Conservation (phyloP, 2,113 vertebrate genomes). For the Accipiter virgatus region DNA sequence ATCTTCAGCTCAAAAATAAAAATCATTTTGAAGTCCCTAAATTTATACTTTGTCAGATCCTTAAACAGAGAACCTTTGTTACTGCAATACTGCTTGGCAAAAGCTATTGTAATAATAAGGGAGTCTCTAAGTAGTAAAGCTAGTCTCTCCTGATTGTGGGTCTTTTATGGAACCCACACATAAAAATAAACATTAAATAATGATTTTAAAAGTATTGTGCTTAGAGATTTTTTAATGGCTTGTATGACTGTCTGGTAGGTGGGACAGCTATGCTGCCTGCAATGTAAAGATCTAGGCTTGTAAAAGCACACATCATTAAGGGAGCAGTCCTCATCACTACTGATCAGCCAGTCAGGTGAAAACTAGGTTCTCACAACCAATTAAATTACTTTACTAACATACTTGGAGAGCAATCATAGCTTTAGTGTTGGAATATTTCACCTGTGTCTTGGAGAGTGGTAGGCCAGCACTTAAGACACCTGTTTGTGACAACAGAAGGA, state of each 20-base stretch:
- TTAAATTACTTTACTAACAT: neutral
- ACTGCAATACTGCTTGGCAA: neutral
- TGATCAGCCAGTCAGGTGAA: neutral
- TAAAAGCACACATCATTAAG: neutral
- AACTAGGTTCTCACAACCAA: neutral
- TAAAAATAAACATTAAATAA: neutral
- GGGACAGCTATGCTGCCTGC: neutral
- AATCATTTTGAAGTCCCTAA: neutral
- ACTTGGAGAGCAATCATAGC: neutral
- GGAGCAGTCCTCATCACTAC: neutral
- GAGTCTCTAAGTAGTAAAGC: neutral
- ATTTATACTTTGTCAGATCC: neutral
- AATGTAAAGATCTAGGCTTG: neutral
- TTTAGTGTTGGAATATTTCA: neutral
- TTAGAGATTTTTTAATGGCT: neutral
- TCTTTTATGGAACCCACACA: neutral
- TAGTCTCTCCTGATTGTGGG: neutral
- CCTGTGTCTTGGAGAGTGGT: neutral
- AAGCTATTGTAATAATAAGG: neutral
- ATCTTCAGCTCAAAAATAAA: neutral
- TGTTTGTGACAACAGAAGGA: neutral
- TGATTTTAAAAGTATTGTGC: neutral
- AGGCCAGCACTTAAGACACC: neutral
- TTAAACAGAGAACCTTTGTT: neutral
- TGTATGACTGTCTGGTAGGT: neutral